A percentile compares a stretch with the other conserved stretches of the same genome.
Conservation (phyloP, 2,888 invertebrate species). For the Aproaerema taeniolella region DNA sequence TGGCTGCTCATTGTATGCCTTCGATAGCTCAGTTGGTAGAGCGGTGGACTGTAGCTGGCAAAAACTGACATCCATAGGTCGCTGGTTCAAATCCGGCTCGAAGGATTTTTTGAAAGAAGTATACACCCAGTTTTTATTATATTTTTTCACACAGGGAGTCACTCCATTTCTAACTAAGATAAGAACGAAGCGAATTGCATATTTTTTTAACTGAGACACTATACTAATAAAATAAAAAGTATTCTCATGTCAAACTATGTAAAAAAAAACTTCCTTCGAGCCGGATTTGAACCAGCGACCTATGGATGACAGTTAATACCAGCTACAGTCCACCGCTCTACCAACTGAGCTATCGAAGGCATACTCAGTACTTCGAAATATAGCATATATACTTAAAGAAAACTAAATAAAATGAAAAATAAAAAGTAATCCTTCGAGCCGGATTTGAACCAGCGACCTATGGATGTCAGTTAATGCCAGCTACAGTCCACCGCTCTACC, state of each 20-base stretch:
- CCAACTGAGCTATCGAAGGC: conserved; percentile 68
- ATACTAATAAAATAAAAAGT: too few relatives aligned
- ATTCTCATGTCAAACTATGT: too few relatives aligned
- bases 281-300: conserved; percentile 77
- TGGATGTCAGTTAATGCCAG: conserved; percentile 57
- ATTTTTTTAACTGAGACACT: too few relatives aligned
- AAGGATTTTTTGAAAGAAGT: conserved; percentile 60
- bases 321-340: conserved; percentile 65
- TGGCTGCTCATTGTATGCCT: too few relatives aligned
- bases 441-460: conserved; percentile 81
- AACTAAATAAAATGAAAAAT: background rate
- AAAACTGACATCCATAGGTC: conserved; percentile 69
- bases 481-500: conserved; percentile 74
- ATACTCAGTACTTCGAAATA: too few relatives aligned
- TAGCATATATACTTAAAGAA: too few relatives aligned
- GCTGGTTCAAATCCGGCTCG: conserved; percentile 80
- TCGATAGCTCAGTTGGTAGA: conserved; percentile 79
- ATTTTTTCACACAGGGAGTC: too few relatives aligned
- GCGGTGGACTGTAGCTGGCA: conserved; percentile 61
- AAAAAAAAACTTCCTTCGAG: conserved; percentile 72
- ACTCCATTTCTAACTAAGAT: too few relatives aligned
- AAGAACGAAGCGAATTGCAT: too few relatives aligned
- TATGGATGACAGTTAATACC: conserved; percentile 60
- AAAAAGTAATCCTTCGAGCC: conserved; percentile 68
- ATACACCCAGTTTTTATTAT: too few relatives aligned